Evolutionary conservation across 2,888 invertebrate genomes (phyloP).

Genomic region (Oligia latruncula): DNA sequence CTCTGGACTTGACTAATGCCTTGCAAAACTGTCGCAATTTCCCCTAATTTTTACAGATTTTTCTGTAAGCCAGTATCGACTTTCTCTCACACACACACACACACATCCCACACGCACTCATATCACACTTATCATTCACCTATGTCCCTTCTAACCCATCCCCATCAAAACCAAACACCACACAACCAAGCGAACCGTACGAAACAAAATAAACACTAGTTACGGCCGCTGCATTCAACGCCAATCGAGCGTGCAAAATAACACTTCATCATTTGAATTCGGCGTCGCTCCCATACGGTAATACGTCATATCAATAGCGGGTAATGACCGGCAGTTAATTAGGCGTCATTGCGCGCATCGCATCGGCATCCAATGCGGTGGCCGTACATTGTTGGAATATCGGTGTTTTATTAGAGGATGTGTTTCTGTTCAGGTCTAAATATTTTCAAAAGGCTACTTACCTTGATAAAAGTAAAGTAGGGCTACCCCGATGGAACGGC

Average conservation of each 20-base stretch:
- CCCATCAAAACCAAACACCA: constrained; percentile 19
- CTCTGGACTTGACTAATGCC: no score
- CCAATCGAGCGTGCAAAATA: constrained; percentile 57
- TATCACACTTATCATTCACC: neutral
- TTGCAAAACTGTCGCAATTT: no score
- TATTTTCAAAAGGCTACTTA: neutral
- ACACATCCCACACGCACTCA: no score
- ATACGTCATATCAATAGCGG: constrained; percentile 67
- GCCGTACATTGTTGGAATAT: constrained; percentile 55
- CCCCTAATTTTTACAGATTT: no score
- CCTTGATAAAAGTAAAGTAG: no score
- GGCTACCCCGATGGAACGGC: no score
- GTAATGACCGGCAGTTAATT: constrained; percentile 67
- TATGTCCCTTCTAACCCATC: neutral
- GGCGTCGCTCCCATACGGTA: constrained; percentile 59
- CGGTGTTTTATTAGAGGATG: neutral
- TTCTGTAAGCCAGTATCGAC: no score
- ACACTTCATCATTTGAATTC: constrained; percentile 68
- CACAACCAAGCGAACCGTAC: constrained; percentile 26
- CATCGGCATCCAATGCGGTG: constrained; percentile 70
- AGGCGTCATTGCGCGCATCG: constrained; percentile 67
- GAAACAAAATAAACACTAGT: constrained; percentile 53
- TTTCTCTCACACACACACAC: no score
- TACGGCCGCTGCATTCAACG: constrained; percentile 55
- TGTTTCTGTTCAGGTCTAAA: neutral